These are phyloP conservation scores for Pheosia tremula DNA, from an alignment of 2,888 invertebrate species.

Conservation along the genomic window DNA sequence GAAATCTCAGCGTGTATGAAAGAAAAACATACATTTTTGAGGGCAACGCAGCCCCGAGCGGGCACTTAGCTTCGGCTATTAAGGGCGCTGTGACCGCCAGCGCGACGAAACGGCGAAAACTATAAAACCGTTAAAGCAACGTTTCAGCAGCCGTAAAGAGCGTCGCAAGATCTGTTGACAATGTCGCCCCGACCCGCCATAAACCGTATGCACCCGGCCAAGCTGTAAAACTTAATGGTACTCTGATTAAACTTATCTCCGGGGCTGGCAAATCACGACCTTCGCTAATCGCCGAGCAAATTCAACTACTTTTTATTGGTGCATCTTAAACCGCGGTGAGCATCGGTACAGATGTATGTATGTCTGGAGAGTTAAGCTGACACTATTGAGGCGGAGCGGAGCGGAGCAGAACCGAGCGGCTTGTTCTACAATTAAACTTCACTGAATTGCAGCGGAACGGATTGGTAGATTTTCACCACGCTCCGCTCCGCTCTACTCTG, in stretches of 20 bases:
- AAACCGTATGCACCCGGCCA: constrained; percentile 82
- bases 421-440: too few species aligned
- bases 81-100: constrained; percentile 80
- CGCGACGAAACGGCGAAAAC: constrained; percentile 81
- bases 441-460: too few species aligned
- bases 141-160: constrained; percentile 84
- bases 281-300: constrained; percentile 63
- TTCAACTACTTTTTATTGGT: constrained; percentile 42
- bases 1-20: constrained; percentile 72
- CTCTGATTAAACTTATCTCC: constrained; percentile 83
- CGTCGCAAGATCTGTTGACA: constrained; percentile 84
- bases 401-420: too few species aligned
- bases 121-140: constrained; percentile 84
- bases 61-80: constrained; percentile 82
- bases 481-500: too few species aligned
- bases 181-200: constrained; percentile 79
- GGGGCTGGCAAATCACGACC: constrained; percentile 68
- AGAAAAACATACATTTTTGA: constrained; percentile 77
- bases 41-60: constrained; percentile 76
- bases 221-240: constrained; percentile 80
- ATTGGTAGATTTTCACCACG: too few species aligned
- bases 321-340: constrained; percentile 49
- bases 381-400: too few species aligned
- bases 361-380: constrained; percentile 33
- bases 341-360: constrained; percentile 33